A percentile compares a stretch with the other conserved stretches of the same genome.
Evolutionary conservation across 2,888 invertebrate species (phyloP).

Genomic region (Parnassius mnemosyne): DNA sequence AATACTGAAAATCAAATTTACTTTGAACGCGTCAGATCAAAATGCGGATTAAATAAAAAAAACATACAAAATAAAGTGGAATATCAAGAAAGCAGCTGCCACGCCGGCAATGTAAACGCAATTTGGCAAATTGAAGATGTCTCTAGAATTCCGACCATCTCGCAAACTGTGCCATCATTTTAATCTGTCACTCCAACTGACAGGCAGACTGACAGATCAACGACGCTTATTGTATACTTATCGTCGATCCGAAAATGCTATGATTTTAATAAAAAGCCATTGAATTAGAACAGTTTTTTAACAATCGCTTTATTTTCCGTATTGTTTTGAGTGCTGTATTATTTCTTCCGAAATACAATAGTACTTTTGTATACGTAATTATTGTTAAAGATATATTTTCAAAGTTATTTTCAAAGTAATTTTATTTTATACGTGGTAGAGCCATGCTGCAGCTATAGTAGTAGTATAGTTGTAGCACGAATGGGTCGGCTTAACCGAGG

Average conservation of each 20-base stretch:
- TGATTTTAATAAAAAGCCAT: constrained; percentile 14
- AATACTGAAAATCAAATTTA: too few species aligned
- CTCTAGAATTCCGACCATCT: constrained; percentile 7
- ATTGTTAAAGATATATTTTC: too few species aligned
- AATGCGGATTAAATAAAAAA: not conserved
- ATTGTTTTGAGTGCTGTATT: too few species aligned
- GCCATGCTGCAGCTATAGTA: too few species aligned
- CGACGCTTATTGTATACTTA: constrained; percentile 24
- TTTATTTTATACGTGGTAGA: too few species aligned
- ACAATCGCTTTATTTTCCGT: too few species aligned
- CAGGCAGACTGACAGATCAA: constrained; percentile 17
- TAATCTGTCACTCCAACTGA: constrained; percentile 22
- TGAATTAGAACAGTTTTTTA: constrained; percentile 1
- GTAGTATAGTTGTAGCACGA: too few species aligned
- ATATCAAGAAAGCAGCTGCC: constrained; percentile 10
- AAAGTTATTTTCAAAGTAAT: too few species aligned
- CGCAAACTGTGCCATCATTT: constrained; percentile 19
- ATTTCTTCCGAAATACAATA: too few species aligned
- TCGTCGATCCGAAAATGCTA: constrained; percentile 1
- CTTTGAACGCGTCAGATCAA: too few species aligned
- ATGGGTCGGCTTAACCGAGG: too few species aligned
- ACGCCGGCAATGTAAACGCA: constrained; percentile 18
- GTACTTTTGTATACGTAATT: too few species aligned
- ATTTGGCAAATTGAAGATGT: constrained; percentile 27
- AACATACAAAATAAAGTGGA: not conserved